Evolutionary conservation across 2,888 invertebrate genomes (phyloP).

Genomic region (Pseudococcus longispinus): DNA sequence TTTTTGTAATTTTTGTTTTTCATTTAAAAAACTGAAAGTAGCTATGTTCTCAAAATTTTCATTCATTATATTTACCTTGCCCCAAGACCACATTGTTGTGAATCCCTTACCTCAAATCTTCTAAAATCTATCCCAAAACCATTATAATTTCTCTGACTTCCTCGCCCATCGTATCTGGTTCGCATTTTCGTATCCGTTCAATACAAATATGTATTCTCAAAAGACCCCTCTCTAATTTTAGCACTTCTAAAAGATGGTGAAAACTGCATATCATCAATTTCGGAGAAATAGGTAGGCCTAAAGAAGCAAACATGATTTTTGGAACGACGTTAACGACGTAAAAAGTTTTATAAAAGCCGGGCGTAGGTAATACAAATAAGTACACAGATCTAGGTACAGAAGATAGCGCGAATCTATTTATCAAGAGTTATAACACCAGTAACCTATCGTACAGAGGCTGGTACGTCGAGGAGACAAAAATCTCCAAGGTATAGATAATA

Average conservation of each 20-base stretch:
- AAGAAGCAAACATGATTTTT: background rate
- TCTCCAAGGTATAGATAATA: constrained; percentile 45
- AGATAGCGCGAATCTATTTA: background rate
- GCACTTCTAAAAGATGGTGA: background rate
- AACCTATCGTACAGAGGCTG: background rate
- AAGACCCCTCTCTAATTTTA: background rate
- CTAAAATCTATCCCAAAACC: too few relatives aligned
- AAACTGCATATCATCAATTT: background rate
- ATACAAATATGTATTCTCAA: background rate
- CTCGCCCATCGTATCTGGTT: too few relatives aligned
- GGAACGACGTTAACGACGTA: background rate
- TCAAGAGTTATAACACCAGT: background rate
- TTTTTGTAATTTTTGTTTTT: too few relatives aligned
- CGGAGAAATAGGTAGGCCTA: background rate
- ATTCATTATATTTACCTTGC: too few relatives aligned
- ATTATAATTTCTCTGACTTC: too few relatives aligned
- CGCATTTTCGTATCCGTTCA: background rate
- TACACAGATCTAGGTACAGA: background rate
- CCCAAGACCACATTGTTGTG: too few relatives aligned
- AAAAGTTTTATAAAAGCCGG: background rate
- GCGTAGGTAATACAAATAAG: background rate
- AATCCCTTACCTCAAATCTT: too few relatives aligned
- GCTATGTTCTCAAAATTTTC: too few relatives aligned
- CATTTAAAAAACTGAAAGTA: too few relatives aligned
- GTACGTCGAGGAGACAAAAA: background rate